phyloP scores from a whole-genome alignment of 2,797 vertebrate species.

The Bradypus variegatus region DNA sequence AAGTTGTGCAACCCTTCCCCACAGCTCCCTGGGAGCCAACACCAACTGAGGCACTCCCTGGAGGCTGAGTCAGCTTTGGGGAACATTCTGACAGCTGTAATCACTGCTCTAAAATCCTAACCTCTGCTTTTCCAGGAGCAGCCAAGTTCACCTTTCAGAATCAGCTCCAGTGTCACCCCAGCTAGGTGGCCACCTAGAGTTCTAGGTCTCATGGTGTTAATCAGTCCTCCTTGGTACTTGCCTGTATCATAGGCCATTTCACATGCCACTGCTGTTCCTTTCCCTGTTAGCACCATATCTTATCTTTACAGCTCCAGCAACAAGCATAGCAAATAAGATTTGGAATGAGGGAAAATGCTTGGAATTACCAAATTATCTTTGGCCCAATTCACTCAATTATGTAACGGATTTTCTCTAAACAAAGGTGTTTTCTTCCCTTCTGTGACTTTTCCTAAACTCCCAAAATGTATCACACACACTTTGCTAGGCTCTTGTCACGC shows the following conservation, averaged over 20 bases:
- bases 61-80: background rate
- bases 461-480: background rate
- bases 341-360: background rate
- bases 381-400: background rate
- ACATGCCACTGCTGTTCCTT: background rate
- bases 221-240: background rate
- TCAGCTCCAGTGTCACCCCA: rapidly evolving
- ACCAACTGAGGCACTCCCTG: background rate
- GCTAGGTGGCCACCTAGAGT: too few species aligned
- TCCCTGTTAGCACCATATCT: background rate
- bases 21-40: background rate
- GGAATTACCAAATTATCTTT: background rate
- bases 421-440: background rate
- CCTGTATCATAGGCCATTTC: rapidly evolving
- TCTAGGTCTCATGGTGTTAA: background rate
- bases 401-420: background rate
- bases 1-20: background rate
- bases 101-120: background rate
- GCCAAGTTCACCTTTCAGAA: background rate
- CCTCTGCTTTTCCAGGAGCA: background rate
- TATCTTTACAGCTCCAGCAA: background rate
- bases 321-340: background rate
- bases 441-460: background rate
- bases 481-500: background rate
- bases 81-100: background rate